Base-by-base conservation (phyloP, 30 jellyfish, hydroid and myxozoan species). In the Aurelia coerulea region DNA sequence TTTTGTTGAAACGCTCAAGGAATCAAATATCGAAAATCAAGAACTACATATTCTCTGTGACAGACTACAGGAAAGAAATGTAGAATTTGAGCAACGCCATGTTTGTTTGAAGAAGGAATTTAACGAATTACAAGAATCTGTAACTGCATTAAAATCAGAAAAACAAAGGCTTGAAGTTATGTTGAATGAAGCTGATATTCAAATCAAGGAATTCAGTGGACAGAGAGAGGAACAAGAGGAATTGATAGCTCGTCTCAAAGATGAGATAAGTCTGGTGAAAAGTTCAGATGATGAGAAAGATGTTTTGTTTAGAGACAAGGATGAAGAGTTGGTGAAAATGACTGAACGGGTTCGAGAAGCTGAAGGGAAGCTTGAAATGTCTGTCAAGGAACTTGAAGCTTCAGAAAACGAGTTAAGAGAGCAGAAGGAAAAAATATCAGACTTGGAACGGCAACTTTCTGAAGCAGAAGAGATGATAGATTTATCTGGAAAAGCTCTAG, bases 1-100 rank as follows among this genome's bases (percentile, higher is more conserved):
- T 80, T 33, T 13, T 46, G 74, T 80, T 66, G 83, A 13, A 16
- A 41, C 54, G 13, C 51, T 72, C 29, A 56, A 41, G 31, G 88
- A 84, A 5, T 0, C 56, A 73, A 71, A 15, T 39, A 15, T 13
- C 2, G 16, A 63, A 39, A 15, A 15, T 71, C 13, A 71, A 39
- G 64, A 37, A 37, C 31, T 35, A 39, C 50, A 13, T 71, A 18
- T 19, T 42, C 37, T 35, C 33, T 35, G 37, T 39, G 31, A 15
- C 64, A 35, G 81, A 35, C 50, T 17, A 37, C 53, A 33, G 3
- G 64, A 42, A 39, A 7, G 37, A 29, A 71, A 63, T 35, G 37
- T 13, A 39, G 42, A n/a, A 71, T 19, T 11, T 62, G 37, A 31
- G 7, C 37, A 11, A 62, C 73, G 73, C 56, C 14, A 8, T 46